Base-by-base conservation (phyloP, 2,888 invertebrate species). In the Xylota segnis region DNA sequence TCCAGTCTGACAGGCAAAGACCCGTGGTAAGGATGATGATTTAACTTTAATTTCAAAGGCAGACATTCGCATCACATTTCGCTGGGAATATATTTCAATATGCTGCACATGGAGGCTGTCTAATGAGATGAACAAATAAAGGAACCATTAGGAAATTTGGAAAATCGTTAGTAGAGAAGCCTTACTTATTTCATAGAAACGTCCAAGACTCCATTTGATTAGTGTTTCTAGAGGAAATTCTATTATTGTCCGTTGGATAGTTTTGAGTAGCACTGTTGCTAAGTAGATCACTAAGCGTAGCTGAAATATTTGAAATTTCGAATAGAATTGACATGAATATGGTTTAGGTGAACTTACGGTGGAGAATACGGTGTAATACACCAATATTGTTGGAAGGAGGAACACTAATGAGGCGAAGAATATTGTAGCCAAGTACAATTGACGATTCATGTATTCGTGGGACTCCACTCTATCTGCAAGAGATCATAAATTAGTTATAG, bases 351-450 rank as follows among this genome's bases (percentile, higher is more conserved):
- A 54, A 87, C 90, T 90, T 89, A 92, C 92, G 10, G 90, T 88
- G 43, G 92, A 91, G 88, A 92, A 92, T 6, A 92, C 92, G 2
- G 90, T 88, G 74, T 92, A 92, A 76, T 92, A 92, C 9, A 92
- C 90, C 1, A 92, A 79, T 6, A 92, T 90, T 10, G 92, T 92
- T 10, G 92, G 92, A 59, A 92, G 89, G 10, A 92, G 86, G 65
- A 92, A 92, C 12, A 92, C 86, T 23, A 92, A 88, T 0, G 90
- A 88, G 2, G 92, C 90, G 82, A 92, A 92, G 68, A 92, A 91
- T 75, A 92, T 90, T 5, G 92, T 92, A 0, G 92, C 91, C 10
- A 92, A 89, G 79, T 91, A 92, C 10, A 92, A 87, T 83, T 92
- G 92, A 0, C 91, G 90, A 87, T 92, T 92, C 89, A 90, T 92